These are phyloP conservation scores for Mormyrus lacerda DNA, from an alignment of 2,113 vertebrate species.

Conservation along the genomic window DNA sequence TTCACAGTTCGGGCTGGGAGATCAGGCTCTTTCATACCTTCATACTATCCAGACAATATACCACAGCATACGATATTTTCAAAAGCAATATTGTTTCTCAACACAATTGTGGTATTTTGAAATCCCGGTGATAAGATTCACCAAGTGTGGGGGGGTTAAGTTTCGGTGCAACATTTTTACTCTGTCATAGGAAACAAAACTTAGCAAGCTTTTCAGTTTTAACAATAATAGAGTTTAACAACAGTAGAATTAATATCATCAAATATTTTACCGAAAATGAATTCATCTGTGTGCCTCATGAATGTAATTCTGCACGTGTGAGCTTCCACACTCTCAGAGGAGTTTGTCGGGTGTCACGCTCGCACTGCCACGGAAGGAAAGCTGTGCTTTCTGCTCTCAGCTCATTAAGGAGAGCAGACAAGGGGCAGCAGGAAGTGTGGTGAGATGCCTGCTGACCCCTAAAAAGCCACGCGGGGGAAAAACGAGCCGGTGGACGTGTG, in stretches of 20 bases:
- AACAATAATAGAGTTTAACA: background rate
- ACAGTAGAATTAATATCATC: background rate
- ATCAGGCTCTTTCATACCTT: background rate
- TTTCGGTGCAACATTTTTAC: background rate
- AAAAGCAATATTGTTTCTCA: background rate
- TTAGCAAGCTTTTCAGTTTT: background rate
- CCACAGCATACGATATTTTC: background rate
- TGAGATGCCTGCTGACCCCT: background rate
- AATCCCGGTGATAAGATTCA: background rate
- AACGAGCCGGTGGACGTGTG: background rate
- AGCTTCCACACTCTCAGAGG: background rate
- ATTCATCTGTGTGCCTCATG: background rate
- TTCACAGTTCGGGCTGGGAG: background rate
- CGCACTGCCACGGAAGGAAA: background rate
- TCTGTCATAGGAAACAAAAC: background rate
- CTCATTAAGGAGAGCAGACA: background rate
- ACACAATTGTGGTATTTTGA: background rate
- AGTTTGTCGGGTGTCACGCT: background rate
- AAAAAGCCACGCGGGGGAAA: background rate
- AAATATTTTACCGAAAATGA: background rate
- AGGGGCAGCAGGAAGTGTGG: background rate
- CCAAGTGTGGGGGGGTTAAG: background rate
- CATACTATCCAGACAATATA: background rate
- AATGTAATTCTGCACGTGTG: background rate
- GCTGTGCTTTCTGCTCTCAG: background rate